Conservation (phyloP, 2,113 vertebrate genomes). For the Oncorhynchus keta region DNA sequence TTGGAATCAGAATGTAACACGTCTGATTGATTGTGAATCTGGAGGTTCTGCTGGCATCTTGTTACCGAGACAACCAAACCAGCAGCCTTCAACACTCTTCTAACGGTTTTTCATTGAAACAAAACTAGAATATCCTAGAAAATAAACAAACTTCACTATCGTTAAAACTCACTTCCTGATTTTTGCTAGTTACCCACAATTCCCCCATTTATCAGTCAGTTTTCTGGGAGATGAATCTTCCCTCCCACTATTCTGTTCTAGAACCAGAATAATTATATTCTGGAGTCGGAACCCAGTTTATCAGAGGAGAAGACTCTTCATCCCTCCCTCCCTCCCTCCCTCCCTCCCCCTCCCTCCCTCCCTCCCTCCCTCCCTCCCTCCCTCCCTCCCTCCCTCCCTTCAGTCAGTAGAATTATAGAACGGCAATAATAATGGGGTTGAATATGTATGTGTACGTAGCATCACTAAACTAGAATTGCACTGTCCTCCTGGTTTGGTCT, state of each 20-base stretch:
- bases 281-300: neutral
- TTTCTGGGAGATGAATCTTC: slow-evolving; percentile 3
- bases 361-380: too few relatives aligned
- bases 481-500: slow-evolving; percentile 69
- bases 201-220: slow-evolving; percentile 43
- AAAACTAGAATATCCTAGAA: slow-evolving; percentile 3
- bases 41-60: slow-evolving; percentile 21
- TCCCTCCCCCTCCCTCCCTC: too few relatives aligned
- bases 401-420: slow-evolving; percentile 37
- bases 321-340: neutral
- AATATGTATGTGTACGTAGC: slow-evolving; percentile 64
- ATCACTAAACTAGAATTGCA: slow-evolving; percentile 72
- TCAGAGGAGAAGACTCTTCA: slow-evolving; percentile 5
- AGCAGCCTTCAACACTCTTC: neutral
- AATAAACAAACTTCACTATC: slow-evolving; percentile 24
- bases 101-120: slow-evolving; percentile 13
- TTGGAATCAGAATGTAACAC: slow-evolving; percentile 69
- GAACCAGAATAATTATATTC: neutral
- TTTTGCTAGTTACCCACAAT: slow-evolving; percentile 19
- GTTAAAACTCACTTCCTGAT: slow-evolving; percentile 24
- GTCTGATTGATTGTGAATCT: slow-evolving; percentile 53
- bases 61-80: neutral
- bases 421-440: slow-evolving; percentile 61
- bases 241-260: neutral
- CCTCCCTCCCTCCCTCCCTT: too few relatives aligned